phyloP scores from a whole-genome alignment of 2,797 vertebrate species.

The Cossypha caffra region DNA sequence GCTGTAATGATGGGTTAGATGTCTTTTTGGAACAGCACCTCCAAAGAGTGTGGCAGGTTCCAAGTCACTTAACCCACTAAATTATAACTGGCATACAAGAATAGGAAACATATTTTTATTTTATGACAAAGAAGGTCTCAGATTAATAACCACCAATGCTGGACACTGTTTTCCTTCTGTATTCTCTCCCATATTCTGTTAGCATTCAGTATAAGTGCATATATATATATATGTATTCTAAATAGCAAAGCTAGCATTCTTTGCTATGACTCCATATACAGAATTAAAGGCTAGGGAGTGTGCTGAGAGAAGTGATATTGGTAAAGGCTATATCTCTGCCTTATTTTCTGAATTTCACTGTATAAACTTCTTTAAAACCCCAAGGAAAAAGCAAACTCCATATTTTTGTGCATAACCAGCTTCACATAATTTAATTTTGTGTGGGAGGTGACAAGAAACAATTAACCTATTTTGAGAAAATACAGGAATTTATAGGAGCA shows the following conservation, averaged over 20 bases:
- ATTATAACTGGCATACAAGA: not conserved
- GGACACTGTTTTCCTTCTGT: not conserved
- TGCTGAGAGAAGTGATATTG: not conserved
- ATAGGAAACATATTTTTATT: not conserved
- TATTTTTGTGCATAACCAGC: not conserved
- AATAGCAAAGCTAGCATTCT: not conserved
- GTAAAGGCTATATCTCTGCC: not conserved
- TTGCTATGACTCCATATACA: not conserved
- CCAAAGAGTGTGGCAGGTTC: not conserved
- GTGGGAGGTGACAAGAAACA: constrained; percentile 15
- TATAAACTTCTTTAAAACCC: not conserved
- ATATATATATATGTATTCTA: not conserved
- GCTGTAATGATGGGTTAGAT: not conserved
- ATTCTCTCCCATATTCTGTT: not conserved
- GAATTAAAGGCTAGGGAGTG: not conserved
- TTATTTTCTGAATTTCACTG: not conserved
- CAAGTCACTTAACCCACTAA: not conserved
- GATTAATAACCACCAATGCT: not conserved
- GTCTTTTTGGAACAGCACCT: not conserved
- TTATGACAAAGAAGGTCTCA: not conserved
- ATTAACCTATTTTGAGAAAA: constrained; percentile 27
- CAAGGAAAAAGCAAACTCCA: not conserved
- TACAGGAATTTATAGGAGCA: not conserved
- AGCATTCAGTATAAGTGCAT: not conserved
- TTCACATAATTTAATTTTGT: not conserved